Conservation (phyloP, 2,113 vertebrate genomes). For the Phrynosoma platyrhinos region DNA sequence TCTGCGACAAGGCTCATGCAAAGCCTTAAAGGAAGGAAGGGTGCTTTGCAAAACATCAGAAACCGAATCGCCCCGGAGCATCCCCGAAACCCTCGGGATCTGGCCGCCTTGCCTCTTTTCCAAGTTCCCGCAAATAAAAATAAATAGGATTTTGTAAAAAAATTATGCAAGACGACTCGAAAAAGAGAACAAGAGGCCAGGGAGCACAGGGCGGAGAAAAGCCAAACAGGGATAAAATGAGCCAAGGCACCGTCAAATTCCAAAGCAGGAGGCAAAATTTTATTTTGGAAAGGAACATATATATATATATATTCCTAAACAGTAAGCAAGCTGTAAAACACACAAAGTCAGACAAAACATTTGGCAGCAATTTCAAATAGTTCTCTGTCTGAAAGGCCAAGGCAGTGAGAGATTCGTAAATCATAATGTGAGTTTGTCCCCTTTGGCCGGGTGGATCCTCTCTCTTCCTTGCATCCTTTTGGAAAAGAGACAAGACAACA, state of each 20-base stretch:
- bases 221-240: constrained; percentile 8
- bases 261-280: constrained; percentile 45
- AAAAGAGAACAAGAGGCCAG: rapidly evolving
- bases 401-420: constrained; percentile 62
- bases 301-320: constrained; percentile 45
- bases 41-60: not conserved
- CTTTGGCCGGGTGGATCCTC: not conserved
- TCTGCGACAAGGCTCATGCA: not conserved
- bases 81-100: not conserved
- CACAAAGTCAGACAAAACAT: constrained; percentile 79
- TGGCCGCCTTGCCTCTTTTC: not conserved
- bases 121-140: not conserved
- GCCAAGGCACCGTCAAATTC: constrained; percentile 44
- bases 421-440: constrained; percentile 65
- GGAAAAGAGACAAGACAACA: not conserved
- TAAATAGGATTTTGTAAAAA: not conserved
- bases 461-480: constrained; percentile 10
- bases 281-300: not conserved
- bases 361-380: constrained; percentile 80
- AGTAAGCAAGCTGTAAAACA: constrained; percentile 74
- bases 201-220: rapidly evolving
- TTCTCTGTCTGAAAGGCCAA: constrained; percentile 77
- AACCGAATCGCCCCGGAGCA: not conserved
- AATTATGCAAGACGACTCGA: not conserved
- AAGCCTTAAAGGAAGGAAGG: not conserved